These are phyloP conservation scores for Cyprinodon variegatus DNA, from an alignment of 2,113 vertebrate genomes.

Conservation along the genomic window DNA sequence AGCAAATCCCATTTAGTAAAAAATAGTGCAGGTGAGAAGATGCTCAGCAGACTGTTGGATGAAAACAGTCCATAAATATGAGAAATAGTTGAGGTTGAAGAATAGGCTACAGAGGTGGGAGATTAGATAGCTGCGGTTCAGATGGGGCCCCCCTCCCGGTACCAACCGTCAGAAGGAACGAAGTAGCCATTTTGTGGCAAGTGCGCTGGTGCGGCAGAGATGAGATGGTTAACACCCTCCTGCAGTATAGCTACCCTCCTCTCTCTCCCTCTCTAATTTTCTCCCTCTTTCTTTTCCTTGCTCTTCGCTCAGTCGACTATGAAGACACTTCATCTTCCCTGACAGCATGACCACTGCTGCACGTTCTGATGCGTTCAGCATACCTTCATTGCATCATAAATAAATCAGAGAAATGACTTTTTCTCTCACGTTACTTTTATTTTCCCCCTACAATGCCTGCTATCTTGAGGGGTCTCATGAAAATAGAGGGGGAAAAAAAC, in stretches of 20 bases:
- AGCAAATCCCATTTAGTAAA: conserved; percentile 41
- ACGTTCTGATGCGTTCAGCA: conserved; percentile 93
- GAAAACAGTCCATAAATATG: conserved; percentile 60
- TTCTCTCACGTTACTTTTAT: conserved; percentile 74
- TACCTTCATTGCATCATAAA: conserved; percentile 99
- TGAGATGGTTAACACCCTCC: conserved; percentile 89
- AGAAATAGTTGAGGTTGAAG: conserved; percentile 67
- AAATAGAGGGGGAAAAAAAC: conserved; percentile 54
- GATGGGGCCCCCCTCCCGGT: conserved; percentile 45
- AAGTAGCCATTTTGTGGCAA: conserved; percentile 80
- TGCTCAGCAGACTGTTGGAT: conserved; percentile 46
- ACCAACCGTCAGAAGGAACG: conserved; percentile 67
- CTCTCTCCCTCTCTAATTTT: conserved; percentile 70
- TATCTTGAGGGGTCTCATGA: conserved; percentile 78
- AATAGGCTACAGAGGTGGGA: conserved; percentile 59
- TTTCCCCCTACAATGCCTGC: conserved; percentile 55
- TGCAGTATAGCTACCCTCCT: conserved; percentile 68
- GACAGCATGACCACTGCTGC: conserved; percentile 98
- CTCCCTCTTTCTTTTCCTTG: conserved; percentile 63
- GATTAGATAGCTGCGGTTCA: conserved; percentile 61
- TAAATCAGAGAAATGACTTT: conserved; percentile 97
- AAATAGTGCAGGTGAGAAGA: conserved; percentile 45
- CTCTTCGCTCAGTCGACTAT: conserved; percentile 87
- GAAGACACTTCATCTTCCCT: conserved; percentile 94
- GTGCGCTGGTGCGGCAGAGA: conserved; percentile 77